Conservation (phyloP, 2,888 invertebrate species). For the Eupeodes latifasciatus region DNA sequence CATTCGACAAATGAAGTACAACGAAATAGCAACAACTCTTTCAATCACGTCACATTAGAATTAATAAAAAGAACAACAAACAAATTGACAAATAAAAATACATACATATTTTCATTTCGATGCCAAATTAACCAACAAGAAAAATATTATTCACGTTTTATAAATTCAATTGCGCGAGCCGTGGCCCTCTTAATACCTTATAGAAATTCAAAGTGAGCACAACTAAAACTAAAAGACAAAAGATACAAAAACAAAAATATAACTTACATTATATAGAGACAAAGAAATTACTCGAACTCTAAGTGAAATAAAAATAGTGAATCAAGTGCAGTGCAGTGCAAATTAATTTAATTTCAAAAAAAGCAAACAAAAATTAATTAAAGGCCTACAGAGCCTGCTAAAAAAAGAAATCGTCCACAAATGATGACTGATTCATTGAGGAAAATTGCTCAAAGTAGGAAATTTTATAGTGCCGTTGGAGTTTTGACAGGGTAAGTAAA, state of each 20-base stretch:
- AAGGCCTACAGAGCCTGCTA: slow-evolving; percentile 47
- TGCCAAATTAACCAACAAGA: slow-evolving; percentile 28
- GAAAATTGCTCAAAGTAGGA: slow-evolving; percentile 71
- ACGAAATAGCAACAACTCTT: slow-evolving; percentile 2
- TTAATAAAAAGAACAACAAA: slow-evolving; percentile 21
- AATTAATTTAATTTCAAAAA: slow-evolving; percentile 18
- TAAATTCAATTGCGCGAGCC: slow-evolving; percentile 53
- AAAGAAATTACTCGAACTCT: slow-evolving; percentile 44
- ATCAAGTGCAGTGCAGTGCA: slow-evolving; percentile 44
- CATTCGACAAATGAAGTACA: background rate
- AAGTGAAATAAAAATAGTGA: slow-evolving; percentile 21
- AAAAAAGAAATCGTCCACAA: slow-evolving; percentile 23
- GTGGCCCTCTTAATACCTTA: slow-evolving; percentile 51
- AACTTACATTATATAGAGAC: no score
- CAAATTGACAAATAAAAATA: slow-evolving; percentile 5
- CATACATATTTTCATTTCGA: slow-evolving; percentile 42
- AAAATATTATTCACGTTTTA: slow-evolving; percentile 66
- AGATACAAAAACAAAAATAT: background rate
- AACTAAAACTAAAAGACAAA: slow-evolving; percentile 16
- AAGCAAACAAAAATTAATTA: background rate
- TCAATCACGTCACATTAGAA: background rate
- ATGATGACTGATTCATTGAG: slow-evolving; percentile 61
- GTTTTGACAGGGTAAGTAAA: slow-evolving; percentile 82
- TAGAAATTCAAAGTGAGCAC: slow-evolving; percentile 63
- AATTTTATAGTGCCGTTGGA: slow-evolving; percentile 81